These are phyloP conservation scores for Peromyscus eremicus DNA, from an alignment of 2,797 vertebrate genomes.

Conservation along the genomic window DNA sequence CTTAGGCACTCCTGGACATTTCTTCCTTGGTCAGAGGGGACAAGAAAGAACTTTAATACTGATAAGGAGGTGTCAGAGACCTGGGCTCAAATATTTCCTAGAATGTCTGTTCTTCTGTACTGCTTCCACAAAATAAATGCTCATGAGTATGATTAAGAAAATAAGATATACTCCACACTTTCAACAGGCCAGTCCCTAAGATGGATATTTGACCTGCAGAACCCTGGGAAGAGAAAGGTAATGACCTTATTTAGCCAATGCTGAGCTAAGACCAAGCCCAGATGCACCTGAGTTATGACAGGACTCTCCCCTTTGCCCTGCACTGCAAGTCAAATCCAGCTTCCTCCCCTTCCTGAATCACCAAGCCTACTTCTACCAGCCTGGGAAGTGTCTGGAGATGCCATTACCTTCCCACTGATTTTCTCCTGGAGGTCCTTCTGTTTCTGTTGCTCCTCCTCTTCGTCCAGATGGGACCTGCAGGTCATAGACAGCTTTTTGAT, in stretches of 20 bases:
- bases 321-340: not conserved
- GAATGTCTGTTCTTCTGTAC: not conserved
- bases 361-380: not conserved
- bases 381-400: not conserved
- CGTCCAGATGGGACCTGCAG: conserved; percentile 95
- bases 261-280: not conserved
- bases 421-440: conserved; percentile 95
- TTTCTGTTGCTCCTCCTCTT: conserved; percentile 93
- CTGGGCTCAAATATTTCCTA: not conserved
- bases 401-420: conserved; percentile 94
- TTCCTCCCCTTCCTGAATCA: not conserved
- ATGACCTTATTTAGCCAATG: not conserved
- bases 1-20: not conserved
- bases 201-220: not conserved
- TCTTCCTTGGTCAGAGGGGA: not conserved
- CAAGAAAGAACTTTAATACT: not conserved
- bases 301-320: not conserved
- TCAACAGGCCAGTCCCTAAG: not conserved
- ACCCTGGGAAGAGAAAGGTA: not conserved
- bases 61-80: not conserved
- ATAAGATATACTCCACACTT: not conserved
- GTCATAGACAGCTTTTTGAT: conserved; percentile 97
- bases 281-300: not conserved
- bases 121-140: conserved; percentile 19
- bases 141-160: conserved; percentile 10